Conservation (phyloP, 2,888 invertebrate species). For the Brachyptera risi region DNA sequence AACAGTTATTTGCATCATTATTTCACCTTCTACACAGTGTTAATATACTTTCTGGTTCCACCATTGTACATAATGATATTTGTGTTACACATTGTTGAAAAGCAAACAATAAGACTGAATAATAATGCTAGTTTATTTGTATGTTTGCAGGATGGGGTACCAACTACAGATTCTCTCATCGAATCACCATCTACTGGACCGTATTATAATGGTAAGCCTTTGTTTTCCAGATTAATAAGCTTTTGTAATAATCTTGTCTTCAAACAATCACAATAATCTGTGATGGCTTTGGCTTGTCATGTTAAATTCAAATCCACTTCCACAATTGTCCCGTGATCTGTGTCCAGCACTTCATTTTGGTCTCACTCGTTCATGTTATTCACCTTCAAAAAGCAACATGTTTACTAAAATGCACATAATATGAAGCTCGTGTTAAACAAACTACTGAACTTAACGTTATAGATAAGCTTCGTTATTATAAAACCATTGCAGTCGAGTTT, state of each 20-base stretch:
- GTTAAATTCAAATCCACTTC: neutral
- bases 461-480: conserved; percentile 33
- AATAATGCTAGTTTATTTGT: too few relatives aligned
- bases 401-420: neutral
- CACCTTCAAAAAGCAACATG: conserved; percentile 2
- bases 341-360: neutral
- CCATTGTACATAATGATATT: too few relatives aligned
- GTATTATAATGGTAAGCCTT: neutral
- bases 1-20: too few relatives aligned
- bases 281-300: neutral
- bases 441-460: conserved; percentile 2
- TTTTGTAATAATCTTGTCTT: neutral
- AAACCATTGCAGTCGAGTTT: too few relatives aligned
- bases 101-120: too few relatives aligned
- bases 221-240: neutral
- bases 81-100: too few relatives aligned
- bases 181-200: too few relatives aligned
- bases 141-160: too few relatives aligned
- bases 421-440: conserved; percentile 4
- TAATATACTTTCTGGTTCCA: too few relatives aligned
- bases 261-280: neutral
- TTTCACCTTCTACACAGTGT: too few relatives aligned
- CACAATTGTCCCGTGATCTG: neutral
- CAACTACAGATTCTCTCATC: too few relatives aligned
- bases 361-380: neutral